Evolutionary conservation across 2,888 invertebrate species (phyloP), one percentile per base, ranked within the genome.

Genomic region (Masnerella sp.): DNA sequence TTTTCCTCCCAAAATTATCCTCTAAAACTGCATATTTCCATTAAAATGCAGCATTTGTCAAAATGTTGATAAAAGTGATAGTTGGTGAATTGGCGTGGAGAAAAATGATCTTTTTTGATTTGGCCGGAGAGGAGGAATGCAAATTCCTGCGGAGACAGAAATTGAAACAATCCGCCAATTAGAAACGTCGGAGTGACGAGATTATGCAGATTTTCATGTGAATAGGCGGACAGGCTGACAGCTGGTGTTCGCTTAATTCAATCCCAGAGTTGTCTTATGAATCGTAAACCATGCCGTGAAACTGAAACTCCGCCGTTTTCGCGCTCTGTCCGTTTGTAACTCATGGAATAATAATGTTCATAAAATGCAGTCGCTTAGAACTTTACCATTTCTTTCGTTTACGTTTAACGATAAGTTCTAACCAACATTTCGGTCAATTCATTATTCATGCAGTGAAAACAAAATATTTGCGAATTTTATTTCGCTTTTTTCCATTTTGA

Each of bases 81-180:
- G 40, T 54, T 40, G 5, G 20, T 20, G n/a, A 45, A 30, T 45
- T 45, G 25, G 14, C 14, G 20, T 38, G 25, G 14, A 9, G 15
- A 45, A 45, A 43, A 8, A 43, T 30, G 30, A 28, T 49, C 58
- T 71, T 64, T 71, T 43, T 30, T 40, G 20, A 32, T 43, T 49
- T 52, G 28, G 49, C 52, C 76, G 68, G 80, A 76, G 76, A 62
- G 32, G 30, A 4, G 38, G 30, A 80, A 84, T 83, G 82, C 82
- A 81, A 84, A 83, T 83, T 79, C 79, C 78, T 79, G 78, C 77
- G 77, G 80, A 79, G 80, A 83, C 80, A 82, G 85, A 82, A 85
- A 86, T 85, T 86, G 86, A 85, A 86, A 86, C 86, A 86, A 85
- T 85, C 84, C 84, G 83, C 85, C 86, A 86, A 86, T 86, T 86